Evolutionary conservation across 2,797 vertebrate genomes (phyloP), one percentile per base, ranked within the genome.

Genomic region (Holocentrus rufus): DNA sequence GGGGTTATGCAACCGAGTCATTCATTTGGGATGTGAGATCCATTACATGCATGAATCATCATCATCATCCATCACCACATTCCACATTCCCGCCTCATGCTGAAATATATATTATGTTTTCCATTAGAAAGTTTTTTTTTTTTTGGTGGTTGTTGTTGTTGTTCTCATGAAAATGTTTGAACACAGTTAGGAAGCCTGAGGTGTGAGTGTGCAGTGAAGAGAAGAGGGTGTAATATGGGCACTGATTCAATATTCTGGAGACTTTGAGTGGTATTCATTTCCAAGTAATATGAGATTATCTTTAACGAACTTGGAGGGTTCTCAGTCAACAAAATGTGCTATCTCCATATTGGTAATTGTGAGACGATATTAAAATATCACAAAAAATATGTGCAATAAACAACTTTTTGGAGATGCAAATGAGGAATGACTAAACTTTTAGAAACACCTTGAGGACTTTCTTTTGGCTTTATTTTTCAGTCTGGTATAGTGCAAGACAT

Each of bases 1-100:
- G 73, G 79, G 68, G 64, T 80, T 87, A 52, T n/a, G 39, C 82
- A 74, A 79, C 42, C 2, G 61, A 82, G 64, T 77, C 76, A 27
- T 90, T 82, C 80, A 81, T 87, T 88, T 83, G 65, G 75, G 69
- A 84, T 78, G 73, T 82, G 69, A 65, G 72, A 74, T 72, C 74
- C 86, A 87, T 91, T 88, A 85, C 74, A 83, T 85, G 81, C 89
- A 87, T 88, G 87, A 89, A 80, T 89, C 85, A 76, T 83, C 81
- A 72, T 75, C 83, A 71, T 47, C 80, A 86, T 85, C 75, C 62
- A 79, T 88, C 86, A 85, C 80, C 30, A 18, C 22, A 25, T 44
- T 25, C 22, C 2, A 3, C 56, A 82, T 79, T 77, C 23, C 22
- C 67, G 72, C 79, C 80, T 80, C 84, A 3, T 68, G 63, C 77